A percentile compares a stretch with the other conserved stretches of the same genome.
These are phyloP conservation scores for Antheraea mylitta DNA, from an alignment of 1,140 invertebrate genomes.

Conservation along the genomic window DNA sequence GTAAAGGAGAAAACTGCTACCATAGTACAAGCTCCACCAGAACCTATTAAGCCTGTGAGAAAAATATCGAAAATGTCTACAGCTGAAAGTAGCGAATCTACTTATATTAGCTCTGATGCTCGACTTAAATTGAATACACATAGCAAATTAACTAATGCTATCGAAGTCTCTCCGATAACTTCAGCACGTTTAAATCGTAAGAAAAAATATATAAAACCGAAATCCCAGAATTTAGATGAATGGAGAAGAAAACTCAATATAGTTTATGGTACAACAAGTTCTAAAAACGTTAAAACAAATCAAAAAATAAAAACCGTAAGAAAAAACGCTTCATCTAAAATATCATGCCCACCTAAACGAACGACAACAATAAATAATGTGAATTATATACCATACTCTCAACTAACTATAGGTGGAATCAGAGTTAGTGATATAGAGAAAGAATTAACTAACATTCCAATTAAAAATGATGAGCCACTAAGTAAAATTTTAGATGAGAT, in stretches of 20 bases:
- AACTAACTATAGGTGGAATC: conserved; percentile 71
- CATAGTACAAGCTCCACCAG: conserved; percentile 12
- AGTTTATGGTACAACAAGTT: conserved; percentile 47
- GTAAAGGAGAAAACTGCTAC: background rate
- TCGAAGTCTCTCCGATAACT: conserved; percentile 26
- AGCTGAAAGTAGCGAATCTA: conserved; percentile 56
- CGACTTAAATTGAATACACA: conserved; percentile 22
- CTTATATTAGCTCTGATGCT: conserved; percentile 41
- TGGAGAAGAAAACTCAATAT: conserved; percentile 59
- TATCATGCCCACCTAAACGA: conserved; percentile 15
- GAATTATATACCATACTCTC: conserved; percentile 74
- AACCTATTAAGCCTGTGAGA: conserved; percentile 26
- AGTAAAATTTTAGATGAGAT: conserved; percentile 65
- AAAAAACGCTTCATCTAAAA: conserved; percentile 6
- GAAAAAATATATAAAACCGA: conserved; percentile 20
- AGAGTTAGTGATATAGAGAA: conserved; percentile 64
- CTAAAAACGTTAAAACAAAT: conserved; percentile 30
- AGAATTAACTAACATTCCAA: conserved; percentile 51
- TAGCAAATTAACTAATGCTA: conserved; percentile 14
- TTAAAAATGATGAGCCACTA: conserved; percentile 51
- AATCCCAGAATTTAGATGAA: conserved; percentile 42
- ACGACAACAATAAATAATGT: conserved; percentile 47
- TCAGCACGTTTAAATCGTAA: conserved; percentile 18
- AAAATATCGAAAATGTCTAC: conserved; percentile 59
- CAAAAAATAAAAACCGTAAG: conserved; percentile 33